Conservation (phyloP, 1,140 invertebrate genomes). For the Vollenhovia emeryi region DNA sequence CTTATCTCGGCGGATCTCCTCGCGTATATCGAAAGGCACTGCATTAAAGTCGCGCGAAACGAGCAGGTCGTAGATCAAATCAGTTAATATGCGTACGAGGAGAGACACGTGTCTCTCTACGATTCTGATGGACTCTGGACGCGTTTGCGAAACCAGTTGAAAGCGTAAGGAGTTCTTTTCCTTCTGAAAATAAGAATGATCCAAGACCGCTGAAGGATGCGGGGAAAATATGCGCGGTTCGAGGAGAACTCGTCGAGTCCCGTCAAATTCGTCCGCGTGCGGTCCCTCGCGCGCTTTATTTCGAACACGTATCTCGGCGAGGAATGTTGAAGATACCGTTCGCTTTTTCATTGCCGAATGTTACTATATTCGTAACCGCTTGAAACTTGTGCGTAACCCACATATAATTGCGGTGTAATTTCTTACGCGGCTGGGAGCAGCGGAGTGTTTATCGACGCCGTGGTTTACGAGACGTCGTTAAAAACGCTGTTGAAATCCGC, state of each 20-base stretch:
- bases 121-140: neutral
- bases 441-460: slow-evolving; percentile 42
- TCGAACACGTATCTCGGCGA: neutral
- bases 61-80: slow-evolving; percentile 4
- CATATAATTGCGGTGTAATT: slow-evolving; percentile 35
- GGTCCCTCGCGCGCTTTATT: neutral
- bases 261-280: neutral
- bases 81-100: neutral
- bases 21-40: slow-evolving; percentile 6
- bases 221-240: neutral
- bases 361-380: neutral
- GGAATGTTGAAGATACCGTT: slow-evolving; percentile 38
- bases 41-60: slow-evolving; percentile 9
- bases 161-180: neutral
- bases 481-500: slow-evolving; percentile 51
- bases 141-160: neutral
- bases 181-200: neutral
- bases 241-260: neutral
- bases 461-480: slow-evolving; percentile 55
- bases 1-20: slow-evolving; percentile 38
- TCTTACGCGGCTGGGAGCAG: slow-evolving; percentile 30
- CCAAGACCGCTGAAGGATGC: neutral
- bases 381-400: slow-evolving; percentile 16
- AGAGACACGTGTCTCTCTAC: neutral
- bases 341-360: slow-evolving; percentile 27